Percentiles rank a stretch among this genome's conserved stretches.
phyloP scores from a whole-genome alignment of 2,888 invertebrate species.

The Drosophila austrosaltans region DNA sequence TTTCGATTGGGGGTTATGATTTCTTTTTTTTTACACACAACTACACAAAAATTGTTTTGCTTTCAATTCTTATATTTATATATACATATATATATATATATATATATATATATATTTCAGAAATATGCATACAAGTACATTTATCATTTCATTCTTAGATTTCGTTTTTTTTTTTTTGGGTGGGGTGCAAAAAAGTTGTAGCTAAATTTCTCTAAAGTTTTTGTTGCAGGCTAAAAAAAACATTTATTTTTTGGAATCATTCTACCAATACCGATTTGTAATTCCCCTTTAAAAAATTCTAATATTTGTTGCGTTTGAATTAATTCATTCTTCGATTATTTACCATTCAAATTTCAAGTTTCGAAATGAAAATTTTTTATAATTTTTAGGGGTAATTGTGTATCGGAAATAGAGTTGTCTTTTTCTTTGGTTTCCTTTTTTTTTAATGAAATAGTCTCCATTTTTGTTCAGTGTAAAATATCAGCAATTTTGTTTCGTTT shows the following conservation, averaged over 20 bases:
- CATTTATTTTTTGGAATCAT: background rate
- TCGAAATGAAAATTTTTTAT: slow-evolving; percentile 11
- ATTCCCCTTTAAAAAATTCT: background rate
- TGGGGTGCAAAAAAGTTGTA: slow-evolving; percentile 67
- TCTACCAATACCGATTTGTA: slow-evolving; percentile 1
- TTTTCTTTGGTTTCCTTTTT: slow-evolving; percentile 27
- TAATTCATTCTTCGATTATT: too few relatives aligned
- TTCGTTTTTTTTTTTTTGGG: slow-evolving; percentile 30
- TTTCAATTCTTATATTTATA: slow-evolving; percentile 3
- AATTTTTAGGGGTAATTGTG: slow-evolving; percentile 27
- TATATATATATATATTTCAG: slow-evolving; percentile 16
- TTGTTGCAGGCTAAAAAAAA: slow-evolving; percentile 58
- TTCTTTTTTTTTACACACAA: slow-evolving; percentile 49
- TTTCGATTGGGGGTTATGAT: slow-evolving; percentile 16
- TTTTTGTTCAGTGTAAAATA: slow-evolving; percentile 70
- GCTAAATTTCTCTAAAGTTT: slow-evolving; percentile 69
- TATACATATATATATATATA: slow-evolving; percentile 19
- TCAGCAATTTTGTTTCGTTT: slow-evolving; percentile 64
- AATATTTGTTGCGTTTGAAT: slow-evolving; percentile 3
- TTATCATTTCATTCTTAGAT: slow-evolving; percentile 32
- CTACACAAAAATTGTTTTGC: slow-evolving; percentile 65
- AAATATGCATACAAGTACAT: slow-evolving; percentile 21
- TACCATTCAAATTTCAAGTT: slow-evolving; percentile 14
- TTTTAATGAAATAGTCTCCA: slow-evolving; percentile 29
- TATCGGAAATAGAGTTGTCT: slow-evolving; percentile 11